A percentile compares a stretch with the other conserved stretches of the same genome.
Conservation (phyloP, 1,140 invertebrate genomes). For the Mercenaria mercenaria region DNA sequence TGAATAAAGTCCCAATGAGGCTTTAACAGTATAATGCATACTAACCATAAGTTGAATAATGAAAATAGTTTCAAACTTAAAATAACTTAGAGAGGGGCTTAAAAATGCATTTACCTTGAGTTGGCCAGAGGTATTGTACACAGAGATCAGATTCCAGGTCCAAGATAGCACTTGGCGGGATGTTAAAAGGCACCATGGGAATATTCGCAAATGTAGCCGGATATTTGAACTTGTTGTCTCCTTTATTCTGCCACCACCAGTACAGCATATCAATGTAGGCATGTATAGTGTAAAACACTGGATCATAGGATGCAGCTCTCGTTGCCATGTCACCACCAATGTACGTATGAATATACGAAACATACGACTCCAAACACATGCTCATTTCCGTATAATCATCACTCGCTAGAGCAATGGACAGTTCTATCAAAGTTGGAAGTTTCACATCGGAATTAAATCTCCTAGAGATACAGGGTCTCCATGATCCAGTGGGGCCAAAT, state of each 20-base stretch:
- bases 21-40: too few relatives aligned
- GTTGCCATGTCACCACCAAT: constrained; percentile 84
- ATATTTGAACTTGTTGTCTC: constrained; percentile 81
- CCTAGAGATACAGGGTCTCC: constrained; percentile 82
- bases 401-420: constrained; percentile 79
- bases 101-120: constrained; percentile 68
- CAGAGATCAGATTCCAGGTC: constrained; percentile 80
- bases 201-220: constrained; percentile 81
- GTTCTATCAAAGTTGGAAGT: constrained; percentile 80
- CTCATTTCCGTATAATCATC: constrained; percentile 82
- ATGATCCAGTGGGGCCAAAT: constrained; percentile 78
- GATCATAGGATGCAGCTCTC: constrained; percentile 80
- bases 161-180: constrained; percentile 78
- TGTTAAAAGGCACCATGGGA: constrained; percentile 83
- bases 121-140: constrained; percentile 75
- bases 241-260: constrained; percentile 82
- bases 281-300: constrained; percentile 82
- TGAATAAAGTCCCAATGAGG: background rate
- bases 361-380: constrained; percentile 78
- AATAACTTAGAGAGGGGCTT: too few relatives aligned
- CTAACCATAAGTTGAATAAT: too few relatives aligned
- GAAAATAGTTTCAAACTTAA: too few relatives aligned
- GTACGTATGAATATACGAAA: constrained; percentile 80
- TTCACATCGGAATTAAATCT: constrained; percentile 80
- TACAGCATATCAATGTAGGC: constrained; percentile 83